phyloP scores from a whole-genome alignment of 2,888 invertebrate species.

The Chymomyza caudatula region DNA sequence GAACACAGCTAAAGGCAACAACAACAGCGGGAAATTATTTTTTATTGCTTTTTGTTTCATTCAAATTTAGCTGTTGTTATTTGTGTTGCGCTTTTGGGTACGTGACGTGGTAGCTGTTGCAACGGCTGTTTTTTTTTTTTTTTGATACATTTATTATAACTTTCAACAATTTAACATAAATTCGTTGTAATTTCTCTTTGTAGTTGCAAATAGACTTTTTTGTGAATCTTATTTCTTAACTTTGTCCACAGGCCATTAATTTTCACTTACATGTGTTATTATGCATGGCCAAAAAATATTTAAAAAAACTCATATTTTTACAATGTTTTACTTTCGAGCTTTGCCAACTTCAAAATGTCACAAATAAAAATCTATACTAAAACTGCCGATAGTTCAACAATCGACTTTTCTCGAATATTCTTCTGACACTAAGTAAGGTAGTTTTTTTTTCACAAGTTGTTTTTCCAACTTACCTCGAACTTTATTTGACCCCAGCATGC shows the following conservation, averaged over 20 bases:
- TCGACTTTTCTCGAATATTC: not conserved
- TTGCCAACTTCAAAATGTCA: too few relatives aligned
- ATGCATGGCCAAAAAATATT: too few relatives aligned
- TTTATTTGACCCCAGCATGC: constrained; percentile 68
- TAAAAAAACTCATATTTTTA: too few relatives aligned
- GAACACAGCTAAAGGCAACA: constrained; percentile 42
- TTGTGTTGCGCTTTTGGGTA: constrained; percentile 41
- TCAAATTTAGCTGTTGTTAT: constrained; percentile 12
- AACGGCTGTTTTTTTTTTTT: constrained; percentile 4
- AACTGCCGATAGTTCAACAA: too few relatives aligned
- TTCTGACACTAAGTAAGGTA: constrained; percentile 2
- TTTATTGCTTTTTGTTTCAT: constrained; percentile 24
- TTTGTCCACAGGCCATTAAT: too few relatives aligned
- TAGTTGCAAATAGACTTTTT: not conserved
- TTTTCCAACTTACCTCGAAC: constrained; percentile 59
- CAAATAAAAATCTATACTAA: too few relatives aligned
- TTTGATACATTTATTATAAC: too few relatives aligned
- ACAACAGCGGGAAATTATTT: constrained; percentile 31
- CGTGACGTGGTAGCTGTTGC: constrained; percentile 45
- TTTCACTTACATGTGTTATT: too few relatives aligned
- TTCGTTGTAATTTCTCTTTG: too few relatives aligned
- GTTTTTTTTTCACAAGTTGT: not conserved
- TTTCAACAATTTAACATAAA: too few relatives aligned
- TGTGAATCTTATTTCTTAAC: not conserved
- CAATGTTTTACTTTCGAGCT: too few relatives aligned